Evolutionary conservation across 2,888 invertebrate genomes (phyloP), one percentile per base, ranked within the genome.

Genomic region (Sarcophaga rosellei): DNA sequence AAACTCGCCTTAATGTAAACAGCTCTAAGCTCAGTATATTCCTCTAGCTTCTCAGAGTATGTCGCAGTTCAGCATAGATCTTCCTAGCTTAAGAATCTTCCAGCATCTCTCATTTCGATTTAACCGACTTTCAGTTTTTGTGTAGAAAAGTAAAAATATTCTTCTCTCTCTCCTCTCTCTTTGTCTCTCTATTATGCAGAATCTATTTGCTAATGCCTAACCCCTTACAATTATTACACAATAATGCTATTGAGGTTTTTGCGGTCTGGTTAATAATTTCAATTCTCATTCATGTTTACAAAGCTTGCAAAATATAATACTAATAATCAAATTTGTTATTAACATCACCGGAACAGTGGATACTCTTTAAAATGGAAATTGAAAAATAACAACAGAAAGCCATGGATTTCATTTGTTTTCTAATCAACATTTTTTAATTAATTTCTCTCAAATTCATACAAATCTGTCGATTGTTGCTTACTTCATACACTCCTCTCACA

Each of bases 261-360:
- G 79, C 47, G 84, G 70, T 59, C n/a, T 70, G 75, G 21, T 59
- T 63, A 59, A 74, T 68, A 78, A 6, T 78, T 63, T 57, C 47
- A 53, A 69, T 70, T 63, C 44, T 57, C 45, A 45, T 45, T 57
- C 44, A 45, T 59, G 59, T 65, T 79, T 53, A 65, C 73, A 66
- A 53, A 66, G 45, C 10, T 35, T 65, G 8, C 35, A 35, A 35
- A 35, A 35, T 35, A 35, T 35, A 35, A 35, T 8, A 59, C 35
- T 25, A 73, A 66, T 73, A 73, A 80, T n/a, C 2, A 17, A 73
- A 25, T n/a, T 59, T 15, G 6, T 45, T 45, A 10, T 21, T n/a
- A 59, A 21, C 17, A 57, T 25, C 15, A 5, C 6, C 12, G 4
- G 3, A 1, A 75, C 68, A 75, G 75, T 75, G 44, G 23, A 35